Evolutionary conservation across 1,140 invertebrate species (phyloP), one percentile per base, ranked within the genome.

Genomic region (Pararge aegeria): DNA sequence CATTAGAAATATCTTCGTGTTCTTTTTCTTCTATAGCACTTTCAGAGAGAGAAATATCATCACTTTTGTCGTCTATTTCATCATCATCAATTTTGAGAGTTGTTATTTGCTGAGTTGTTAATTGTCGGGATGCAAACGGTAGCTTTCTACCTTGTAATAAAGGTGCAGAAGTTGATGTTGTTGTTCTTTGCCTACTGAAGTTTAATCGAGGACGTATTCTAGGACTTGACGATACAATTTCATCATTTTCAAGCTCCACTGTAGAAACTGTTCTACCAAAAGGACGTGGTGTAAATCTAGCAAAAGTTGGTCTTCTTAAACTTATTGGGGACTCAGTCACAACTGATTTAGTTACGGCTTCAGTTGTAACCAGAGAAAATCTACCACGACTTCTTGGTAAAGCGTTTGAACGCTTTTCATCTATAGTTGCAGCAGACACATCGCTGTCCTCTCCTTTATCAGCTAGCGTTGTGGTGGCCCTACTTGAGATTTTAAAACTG

Each of bases 21-120:
- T 90, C 86, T 64, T 90, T 92, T 84, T 92, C 91, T 68, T 88
- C 83, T 64, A 92, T 91, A 48, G 90, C 91, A 65, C 84, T 91
- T 78, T 92, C 91, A 19, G 50, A 52, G 5, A 52, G 50, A 59
- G 89, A 81, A 60, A 92, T 92, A 61, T 92, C 91, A 73, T 92
- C 92, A 24, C 76, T 83, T 77, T 90, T 91, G 54, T 88, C 88
- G 56, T 90, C 87, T 16, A 75, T 42, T 60, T 87, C 83, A 44
- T 84, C 80, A 18, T 89, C 80, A 38, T 84, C 78, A 63, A 72
- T 70, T 58, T 69, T 59, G 42, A 56, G 24, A 29, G 48, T 64
- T 29, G 66, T 46, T 48, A 55, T 59, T 53, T 67, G 68, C 51
- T 70, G 61, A 42, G 70, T 75, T 50, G 72, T 77, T 19, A 70